These are phyloP conservation scores for Gonatopus flavifemur DNA, from an alignment of 1,140 invertebrate genomes.

Conservation along the genomic window DNA sequence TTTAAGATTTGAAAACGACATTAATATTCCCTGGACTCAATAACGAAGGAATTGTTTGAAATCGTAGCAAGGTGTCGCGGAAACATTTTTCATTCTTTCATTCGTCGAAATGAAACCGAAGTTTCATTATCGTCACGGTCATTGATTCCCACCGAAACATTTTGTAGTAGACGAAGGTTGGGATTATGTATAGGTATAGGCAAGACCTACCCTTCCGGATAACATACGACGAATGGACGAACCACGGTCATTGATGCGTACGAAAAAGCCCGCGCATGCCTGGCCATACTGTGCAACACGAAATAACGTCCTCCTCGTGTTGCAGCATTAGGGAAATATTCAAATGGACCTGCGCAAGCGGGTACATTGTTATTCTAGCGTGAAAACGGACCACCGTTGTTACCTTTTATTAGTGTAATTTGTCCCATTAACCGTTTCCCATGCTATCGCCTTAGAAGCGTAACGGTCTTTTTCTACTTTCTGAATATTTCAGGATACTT, in stretches of 20 bases:
- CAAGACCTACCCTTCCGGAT: conserved; percentile 40
- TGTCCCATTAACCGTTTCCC: conserved; percentile 50
- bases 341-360: conserved; percentile 41
- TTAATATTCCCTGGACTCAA: no score
- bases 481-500: no score
- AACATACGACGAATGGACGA: conserved; percentile 37
- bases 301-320: conserved; percentile 7
- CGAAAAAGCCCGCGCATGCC: conserved; percentile 49
- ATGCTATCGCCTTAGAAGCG: conserved; percentile 29
- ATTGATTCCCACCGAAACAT: no score
- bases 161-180: no score
- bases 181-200: no score
- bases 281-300: conserved; percentile 18
- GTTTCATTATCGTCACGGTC: no score
- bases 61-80: no score
- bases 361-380: conserved; percentile 51
- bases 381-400: conserved; percentile 51
- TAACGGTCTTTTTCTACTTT: conserved; percentile 25
- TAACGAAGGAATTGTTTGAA: no score
- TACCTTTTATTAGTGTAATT: conserved; percentile 53
- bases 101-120: no score
- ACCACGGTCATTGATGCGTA: conserved; percentile 45
- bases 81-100: no score
- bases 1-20: no score
- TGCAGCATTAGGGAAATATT: conserved; percentile 48